Evolutionary conservation across 2,888 invertebrate genomes (phyloP), one percentile per base, ranked within the genome.

Genomic region (Dorcus parallelipipedus): DNA sequence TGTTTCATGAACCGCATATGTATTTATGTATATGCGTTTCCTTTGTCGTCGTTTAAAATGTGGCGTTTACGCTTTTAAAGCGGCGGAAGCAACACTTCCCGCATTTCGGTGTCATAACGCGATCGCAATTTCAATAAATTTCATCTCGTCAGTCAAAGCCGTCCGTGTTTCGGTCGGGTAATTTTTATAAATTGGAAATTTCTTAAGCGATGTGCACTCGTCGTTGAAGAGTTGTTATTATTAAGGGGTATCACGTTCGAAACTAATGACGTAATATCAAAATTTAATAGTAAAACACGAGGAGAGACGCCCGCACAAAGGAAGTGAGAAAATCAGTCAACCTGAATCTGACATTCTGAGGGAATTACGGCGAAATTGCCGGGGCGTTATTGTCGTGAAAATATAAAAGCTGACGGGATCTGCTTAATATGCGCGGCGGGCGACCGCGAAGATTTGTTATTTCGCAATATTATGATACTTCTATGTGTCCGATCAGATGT

Each of bases 251-350:
- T 53, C 45, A 45, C 45, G 53, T 53, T 45, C 38, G 23, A 53
- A 38, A 53, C 53, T 53, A 53, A 53, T 53, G 53, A 45, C 26
- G 45, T 53, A 53, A 52, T 52, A 52, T 42, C 53, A 7, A 47
- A 53, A 53, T 38, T 33, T 48, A 56, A 55, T 53, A 50, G 38
- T 55, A 54, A 48, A 52, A 56, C 52, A 56, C 42, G 59, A 53
- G 54, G 55, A 59, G 54, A 56, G 38, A 52, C 54, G 58, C 59
- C 20, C 54, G 63, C 61, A 59, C 52, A 63, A 62, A 64, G 68
- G 67, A 69, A 70, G 68, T 65, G 65, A 59, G 65, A 64, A 67
- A 67, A 68, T 69, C 69, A 67, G 67, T 67, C 69, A 65, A 54
- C 63, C 66, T 63, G 66, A 67, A 67, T 64, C 64, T 70, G 69